These are phyloP conservation scores for Syritta pipiens DNA, from an alignment of 2,888 invertebrate genomes.

Conservation along the genomic window DNA sequence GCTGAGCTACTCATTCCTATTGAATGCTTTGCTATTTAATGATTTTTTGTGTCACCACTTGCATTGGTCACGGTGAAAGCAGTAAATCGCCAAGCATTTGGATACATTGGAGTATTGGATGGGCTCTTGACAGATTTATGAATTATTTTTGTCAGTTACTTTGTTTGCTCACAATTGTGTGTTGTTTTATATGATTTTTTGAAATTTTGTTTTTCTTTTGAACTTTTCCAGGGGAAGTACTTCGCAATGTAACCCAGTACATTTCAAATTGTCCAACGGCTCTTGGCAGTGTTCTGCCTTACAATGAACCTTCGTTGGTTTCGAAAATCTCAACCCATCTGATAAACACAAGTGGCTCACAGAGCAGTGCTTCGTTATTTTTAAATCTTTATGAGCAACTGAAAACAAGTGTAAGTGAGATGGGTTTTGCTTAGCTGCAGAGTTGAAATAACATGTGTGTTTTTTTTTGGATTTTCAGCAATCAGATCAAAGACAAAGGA, in stretches of 20 bases:
- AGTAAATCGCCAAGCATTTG: slow-evolving; percentile 31
- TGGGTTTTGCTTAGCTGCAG: neutral
- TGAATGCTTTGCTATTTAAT: slow-evolving; percentile 19
- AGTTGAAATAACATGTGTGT: neutral
- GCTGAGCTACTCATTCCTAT: slow-evolving; percentile 11
- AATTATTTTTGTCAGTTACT: slow-evolving; percentile 49
- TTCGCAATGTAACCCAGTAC: slow-evolving; percentile 74
- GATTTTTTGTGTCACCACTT: neutral
- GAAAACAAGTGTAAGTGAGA: slow-evolving; percentile 73
- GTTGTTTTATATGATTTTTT: neutral
- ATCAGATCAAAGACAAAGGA: slow-evolving; percentile 83
- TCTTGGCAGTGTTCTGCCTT: slow-evolving; percentile 72
- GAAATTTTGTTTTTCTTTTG: slow-evolving; percentile 24
- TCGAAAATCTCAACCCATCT: slow-evolving; percentile 73
- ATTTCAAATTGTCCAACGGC: slow-evolving; percentile 74
- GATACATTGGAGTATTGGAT: slow-evolving; percentile 30
- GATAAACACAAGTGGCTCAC: slow-evolving; percentile 68
- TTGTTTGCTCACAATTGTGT: neutral
- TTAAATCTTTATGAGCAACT: slow-evolving; percentile 74
- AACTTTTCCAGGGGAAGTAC: slow-evolving; percentile 72
- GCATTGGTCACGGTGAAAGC: neutral
- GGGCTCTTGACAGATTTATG: slow-evolving; percentile 30
- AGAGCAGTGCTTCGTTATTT: slow-evolving; percentile 72
- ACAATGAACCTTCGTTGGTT: slow-evolving; percentile 73
- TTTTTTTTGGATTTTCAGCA: slow-evolving; percentile 72